These are phyloP conservation scores for Platalea minor DNA, from an alignment of 2,797 vertebrate species.

Conservation along the genomic window DNA sequence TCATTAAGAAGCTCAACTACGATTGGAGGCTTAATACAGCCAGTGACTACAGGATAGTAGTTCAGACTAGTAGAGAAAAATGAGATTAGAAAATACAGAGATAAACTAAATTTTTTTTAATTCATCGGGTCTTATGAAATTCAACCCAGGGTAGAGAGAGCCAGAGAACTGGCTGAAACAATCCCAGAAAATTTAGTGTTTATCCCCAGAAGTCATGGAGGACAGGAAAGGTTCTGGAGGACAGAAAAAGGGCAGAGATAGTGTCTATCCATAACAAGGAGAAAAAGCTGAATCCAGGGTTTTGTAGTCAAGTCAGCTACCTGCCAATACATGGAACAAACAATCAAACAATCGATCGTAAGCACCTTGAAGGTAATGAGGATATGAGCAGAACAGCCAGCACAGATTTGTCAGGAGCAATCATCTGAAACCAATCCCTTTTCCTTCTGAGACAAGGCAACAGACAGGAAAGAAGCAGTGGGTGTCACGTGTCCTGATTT, in stretches of 20 bases:
- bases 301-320: slow-evolving; percentile 1
- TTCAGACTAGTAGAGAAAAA: background rate
- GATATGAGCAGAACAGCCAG: background rate
- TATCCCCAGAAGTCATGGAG: background rate
- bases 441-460: background rate
- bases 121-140: background rate
- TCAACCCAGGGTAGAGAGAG: background rate
- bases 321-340: background rate
- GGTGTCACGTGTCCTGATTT: background rate
- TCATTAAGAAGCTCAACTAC: background rate
- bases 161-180: background rate
- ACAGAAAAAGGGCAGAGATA: background rate
- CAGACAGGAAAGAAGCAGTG: background rate
- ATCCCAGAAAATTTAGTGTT: background rate
- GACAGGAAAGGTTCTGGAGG: background rate
- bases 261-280: background rate
- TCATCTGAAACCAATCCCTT: background rate
- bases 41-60: background rate
- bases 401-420: background rate
- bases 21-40: background rate
- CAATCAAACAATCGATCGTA: background rate
- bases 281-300: background rate
- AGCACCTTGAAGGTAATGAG: background rate
- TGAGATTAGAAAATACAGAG: background rate
- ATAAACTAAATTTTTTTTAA: background rate